Evolutionary conservation across 2,888 invertebrate species (phyloP), one percentile per base, ranked within the genome.

Genomic region (Labia minor): DNA sequence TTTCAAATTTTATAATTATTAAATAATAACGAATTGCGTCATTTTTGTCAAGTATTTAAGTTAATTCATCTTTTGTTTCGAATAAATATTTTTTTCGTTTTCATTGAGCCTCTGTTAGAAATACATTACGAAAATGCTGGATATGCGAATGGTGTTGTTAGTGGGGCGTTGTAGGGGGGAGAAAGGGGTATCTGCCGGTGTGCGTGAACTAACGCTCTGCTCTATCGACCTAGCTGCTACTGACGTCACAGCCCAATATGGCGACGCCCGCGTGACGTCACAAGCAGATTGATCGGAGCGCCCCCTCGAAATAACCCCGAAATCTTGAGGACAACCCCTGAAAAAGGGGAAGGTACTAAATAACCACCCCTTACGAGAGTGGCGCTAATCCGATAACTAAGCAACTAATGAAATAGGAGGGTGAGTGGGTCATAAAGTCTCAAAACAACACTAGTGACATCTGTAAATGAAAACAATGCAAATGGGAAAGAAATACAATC

Each of bases 171-270:
- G 49, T 4, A 8, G 3, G 49, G 49, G 16, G 49, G 6, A 49
- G 49, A 49, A 16, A 14, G 49, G 49, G 49, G 3, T 4, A 14
- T 11, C 49, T n/a, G 49, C 49, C 49, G 49, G 49, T 49, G 49
- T 49, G 49, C 49, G 49, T 49, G 49, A 49, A 49, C 49, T 49
- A 49, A 14, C 49, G 49, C 49, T 49, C 49, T 49, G 66, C 66
- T 71, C 71, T 75, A 74, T 74, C 74, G 74, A 73, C 73, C 74
- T 70, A 68, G 68, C 70, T 67, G 68, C 71, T 69, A 70, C 74
- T 78, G 78, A 80, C 80, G 80, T 80, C 80, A 80, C 75, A 71
- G 75, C 75, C 72, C 76, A 79, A 79, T 76, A 80, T 79, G 79
- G 79, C 79, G 66, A 65, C 65, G 77, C 70, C 72, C 73, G 73